Percentiles rank a stretch among this genome's conserved stretches.
phyloP scores from a whole-genome alignment of 2,797 vertebrate genomes.

The Limnodromus scolopaceus region DNA sequence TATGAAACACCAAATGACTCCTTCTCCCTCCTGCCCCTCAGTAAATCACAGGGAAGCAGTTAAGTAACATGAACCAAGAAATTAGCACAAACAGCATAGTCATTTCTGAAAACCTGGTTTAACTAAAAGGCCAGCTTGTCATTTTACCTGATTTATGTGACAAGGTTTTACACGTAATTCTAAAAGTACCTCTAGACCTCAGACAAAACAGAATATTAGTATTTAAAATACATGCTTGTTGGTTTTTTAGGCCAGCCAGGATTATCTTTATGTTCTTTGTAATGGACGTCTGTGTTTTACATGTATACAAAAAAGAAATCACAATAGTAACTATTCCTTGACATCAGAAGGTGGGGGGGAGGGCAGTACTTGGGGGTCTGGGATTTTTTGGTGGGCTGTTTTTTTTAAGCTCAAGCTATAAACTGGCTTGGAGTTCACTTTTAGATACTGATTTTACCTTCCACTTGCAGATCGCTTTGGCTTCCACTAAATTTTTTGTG shows the following conservation, averaged over 20 bases:
- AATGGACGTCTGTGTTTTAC: background rate
- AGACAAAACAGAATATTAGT: background rate
- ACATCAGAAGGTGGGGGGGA: background rate
- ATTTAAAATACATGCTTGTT: background rate
- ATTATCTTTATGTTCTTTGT: background rate
- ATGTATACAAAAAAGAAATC: background rate
- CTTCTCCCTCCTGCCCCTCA: background rate
- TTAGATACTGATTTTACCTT: background rate
- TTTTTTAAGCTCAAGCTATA: background rate
- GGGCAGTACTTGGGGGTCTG: background rate
- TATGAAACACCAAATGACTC: background rate
- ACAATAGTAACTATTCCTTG: background rate
- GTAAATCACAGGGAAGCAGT: constrained; percentile 52
- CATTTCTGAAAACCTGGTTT: constrained; percentile 18
- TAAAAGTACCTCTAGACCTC: background rate
- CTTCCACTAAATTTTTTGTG: background rate
- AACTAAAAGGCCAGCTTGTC: background rate
- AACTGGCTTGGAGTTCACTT: background rate
- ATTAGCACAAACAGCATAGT: background rate
- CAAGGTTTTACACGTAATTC: background rate
- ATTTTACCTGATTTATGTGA: constrained; percentile 31
- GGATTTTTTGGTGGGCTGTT: too few species aligned
- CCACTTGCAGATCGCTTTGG: background rate
- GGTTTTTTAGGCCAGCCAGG: background rate
- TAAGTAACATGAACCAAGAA: constrained; percentile 38